Base-by-base conservation (phyloP, 1,140 invertebrate species). In the Neuroterus valhalla region DNA sequence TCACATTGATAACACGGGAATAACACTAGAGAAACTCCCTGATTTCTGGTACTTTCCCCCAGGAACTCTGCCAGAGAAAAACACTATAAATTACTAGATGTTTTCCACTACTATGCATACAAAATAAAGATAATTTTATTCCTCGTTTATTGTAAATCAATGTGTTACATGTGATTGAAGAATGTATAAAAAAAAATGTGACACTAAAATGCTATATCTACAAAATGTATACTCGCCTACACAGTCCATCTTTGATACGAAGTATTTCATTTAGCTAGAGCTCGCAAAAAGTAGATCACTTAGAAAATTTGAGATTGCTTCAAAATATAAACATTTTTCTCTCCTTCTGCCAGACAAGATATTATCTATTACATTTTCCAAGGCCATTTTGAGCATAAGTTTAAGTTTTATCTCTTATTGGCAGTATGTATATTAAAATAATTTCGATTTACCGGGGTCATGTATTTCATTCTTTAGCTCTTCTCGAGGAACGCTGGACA, bases 181-280 rank as follows among this genome's bases (percentile, higher is more conserved):
- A 71, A 50, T 62, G 38, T 72, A 66, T 72, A 17, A 44, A 66
- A 72, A 48, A 71, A 71, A 71, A 71, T 42, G 48, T 71, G 55
- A 45, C 31, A 44, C 15, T 44, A 62, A 66, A 66, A 26, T 21
- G 17, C 55, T 66, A 72, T 72, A 46, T 72, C 52, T 43, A 44
- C 26, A 72, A 72, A 66, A 72, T 66, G 44, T 66, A 70, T 52
- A 26, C 38, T 43, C 17, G 17, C 43, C 45, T 68, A 21, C 21
- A 17, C 67, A 45, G 45, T 68, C 66, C n/a, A 44, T 68, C 26
- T 50, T 48, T 70, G 26, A 55, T 26, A 19, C 50, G 17, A 52
- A 11, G 21, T 55, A 26, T 55, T 26, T 55, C 52, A 55, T 12
- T 55, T 11, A 31, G 26, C 26, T 55, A 12, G 31, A 38, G 31